Percentiles rank a stretch among this genome's conserved stretches.
These are phyloP conservation scores for Oasisia sp. DNA, from an alignment of 2,888 invertebrate species.

Conservation along the genomic window DNA sequence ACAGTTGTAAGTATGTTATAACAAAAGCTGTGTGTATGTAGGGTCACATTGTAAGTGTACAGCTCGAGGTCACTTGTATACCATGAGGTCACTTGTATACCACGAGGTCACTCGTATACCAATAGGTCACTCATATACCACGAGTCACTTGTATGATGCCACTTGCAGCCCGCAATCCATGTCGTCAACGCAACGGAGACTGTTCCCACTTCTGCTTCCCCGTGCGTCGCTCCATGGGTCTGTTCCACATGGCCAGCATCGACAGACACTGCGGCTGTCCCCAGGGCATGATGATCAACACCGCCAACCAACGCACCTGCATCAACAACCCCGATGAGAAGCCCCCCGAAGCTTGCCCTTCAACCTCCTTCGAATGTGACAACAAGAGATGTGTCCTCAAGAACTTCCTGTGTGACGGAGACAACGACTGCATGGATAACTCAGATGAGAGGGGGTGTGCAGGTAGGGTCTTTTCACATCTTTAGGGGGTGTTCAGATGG, in stretches of 20 bases:
- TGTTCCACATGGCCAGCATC: slow-evolving; percentile 34
- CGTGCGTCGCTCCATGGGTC: slow-evolving; percentile 74
- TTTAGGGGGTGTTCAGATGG: not conserved
- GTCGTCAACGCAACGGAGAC: slow-evolving; percentile 77
- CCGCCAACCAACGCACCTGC: slow-evolving; percentile 76
- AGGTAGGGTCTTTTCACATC: slow-evolving; percentile 24
- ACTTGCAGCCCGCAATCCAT: slow-evolving; percentile 27
- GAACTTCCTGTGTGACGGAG: slow-evolving; percentile 58
- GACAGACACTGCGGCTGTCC: slow-evolving; percentile 84
- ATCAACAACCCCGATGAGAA: slow-evolving; percentile 75
- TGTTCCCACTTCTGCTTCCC: slow-evolving; percentile 97
- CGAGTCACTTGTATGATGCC: too few relatives aligned
- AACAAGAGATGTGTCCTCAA: slow-evolving; percentile 76
- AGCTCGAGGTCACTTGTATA: too few relatives aligned
- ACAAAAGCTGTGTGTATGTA: too few relatives aligned
- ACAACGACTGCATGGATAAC: slow-evolving; percentile 59
- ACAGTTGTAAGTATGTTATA: too few relatives aligned
- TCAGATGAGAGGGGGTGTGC: slow-evolving; percentile 42
- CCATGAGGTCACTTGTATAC: too few relatives aligned
- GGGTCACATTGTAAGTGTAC: too few relatives aligned
- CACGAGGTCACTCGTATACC: not conserved
- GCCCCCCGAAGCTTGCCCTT: slow-evolving; percentile 76
- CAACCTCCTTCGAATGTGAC: slow-evolving; percentile 93
- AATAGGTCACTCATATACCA: not conserved
- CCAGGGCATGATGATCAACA: slow-evolving; percentile 83